Evolutionary conservation across 2,888 invertebrate genomes (phyloP), one percentile per base, ranked within the genome.

Genomic region (Dicranocentrus wangi): DNA sequence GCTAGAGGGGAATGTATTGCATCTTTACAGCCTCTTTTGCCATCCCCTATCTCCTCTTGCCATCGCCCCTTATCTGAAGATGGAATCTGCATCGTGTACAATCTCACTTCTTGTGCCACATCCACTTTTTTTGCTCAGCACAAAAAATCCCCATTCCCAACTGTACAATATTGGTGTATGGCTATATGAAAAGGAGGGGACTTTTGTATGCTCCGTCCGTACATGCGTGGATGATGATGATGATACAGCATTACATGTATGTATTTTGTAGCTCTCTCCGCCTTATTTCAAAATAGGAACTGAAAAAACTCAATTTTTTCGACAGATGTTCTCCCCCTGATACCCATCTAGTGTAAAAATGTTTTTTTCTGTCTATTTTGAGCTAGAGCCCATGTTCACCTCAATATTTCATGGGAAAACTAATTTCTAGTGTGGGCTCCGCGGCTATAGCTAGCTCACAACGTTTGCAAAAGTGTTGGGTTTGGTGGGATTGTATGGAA

Each of bases 51-150:
- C 55, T 23, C 55, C 19, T 15, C 15, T 79, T 79, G 78, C 78
- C 78, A 79, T 79, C 78, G 71, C 70, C 70, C 70, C 77, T 51
- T 79, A 79, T 79, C 78, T 55, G 53, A 71, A 71, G 78, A 79
- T 79, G 78, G 78, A 79, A 79, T 79, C 78, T 79, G 78, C 78
- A 79, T 71, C 78, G 51, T 70, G 72, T 61, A 72, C 72, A 32
- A 73, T 73, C 73, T 65, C 65, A 17, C 71, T 32, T 60, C 61
- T 61, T 23, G 15, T 58, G 58, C 58, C 58, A 58, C 58, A 58
- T 58, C 58, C 58, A 58, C 32, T 7, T 58, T 58, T 58, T 58
- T 58, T 58, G 21, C 58, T 58, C 25, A n/a, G 47, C 8, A 47
- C 3, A 13, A 7, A 47, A 15, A 2, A 47, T n/a, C 15, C 5